A percentile compares a stretch with the other conserved stretches of the same genome.
Evolutionary conservation across 2,113 vertebrate genomes (phyloP).

Genomic region (Phaethornis superciliosus): DNA sequence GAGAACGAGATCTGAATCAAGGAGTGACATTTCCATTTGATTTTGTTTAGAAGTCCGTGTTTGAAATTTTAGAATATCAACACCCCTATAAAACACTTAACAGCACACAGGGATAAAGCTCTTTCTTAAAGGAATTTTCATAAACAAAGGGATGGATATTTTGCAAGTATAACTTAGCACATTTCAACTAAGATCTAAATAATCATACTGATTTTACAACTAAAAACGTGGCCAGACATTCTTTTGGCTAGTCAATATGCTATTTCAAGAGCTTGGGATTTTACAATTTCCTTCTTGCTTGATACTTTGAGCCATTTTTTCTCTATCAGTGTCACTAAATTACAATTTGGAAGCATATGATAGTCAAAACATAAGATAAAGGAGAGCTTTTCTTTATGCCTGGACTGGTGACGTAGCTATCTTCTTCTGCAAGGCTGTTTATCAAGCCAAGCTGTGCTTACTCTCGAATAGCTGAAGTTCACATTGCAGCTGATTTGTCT

Average conservation of each 20-base stretch:
- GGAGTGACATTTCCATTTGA: conserved; percentile 13
- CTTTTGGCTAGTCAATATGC: conserved; percentile 13
- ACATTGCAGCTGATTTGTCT: background rate
- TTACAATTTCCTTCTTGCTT: conserved; percentile 40
- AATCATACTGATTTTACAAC: conserved; percentile 30
- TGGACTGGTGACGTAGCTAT: conserved; percentile 6
- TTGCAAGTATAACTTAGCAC: conserved; percentile 34
- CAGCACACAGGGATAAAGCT: background rate
- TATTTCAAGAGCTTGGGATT: conserved; percentile 59
- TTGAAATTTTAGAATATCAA: background rate
- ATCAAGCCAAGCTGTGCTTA: conserved; percentile 15
- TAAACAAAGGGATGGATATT: conserved; percentile 20
- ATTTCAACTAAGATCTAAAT: conserved; percentile 35
- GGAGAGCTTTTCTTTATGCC: conserved; percentile 32
- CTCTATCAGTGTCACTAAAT: conserved; percentile 46
- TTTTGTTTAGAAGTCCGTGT: background rate
- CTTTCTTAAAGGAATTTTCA: background rate
- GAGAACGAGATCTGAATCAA: background rate
- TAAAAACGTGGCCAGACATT: conserved; percentile 44
- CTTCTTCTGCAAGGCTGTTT: conserved; percentile 17
- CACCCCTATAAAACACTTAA: background rate
- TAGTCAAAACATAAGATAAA: conserved; percentile 59
- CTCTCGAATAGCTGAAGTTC: background rate
- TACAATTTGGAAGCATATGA: conserved; percentile 24
- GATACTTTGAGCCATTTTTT: conserved; percentile 52